phyloP scores from a whole-genome alignment of 2,797 vertebrate genomes.

The Chelmon rostratus region DNA sequence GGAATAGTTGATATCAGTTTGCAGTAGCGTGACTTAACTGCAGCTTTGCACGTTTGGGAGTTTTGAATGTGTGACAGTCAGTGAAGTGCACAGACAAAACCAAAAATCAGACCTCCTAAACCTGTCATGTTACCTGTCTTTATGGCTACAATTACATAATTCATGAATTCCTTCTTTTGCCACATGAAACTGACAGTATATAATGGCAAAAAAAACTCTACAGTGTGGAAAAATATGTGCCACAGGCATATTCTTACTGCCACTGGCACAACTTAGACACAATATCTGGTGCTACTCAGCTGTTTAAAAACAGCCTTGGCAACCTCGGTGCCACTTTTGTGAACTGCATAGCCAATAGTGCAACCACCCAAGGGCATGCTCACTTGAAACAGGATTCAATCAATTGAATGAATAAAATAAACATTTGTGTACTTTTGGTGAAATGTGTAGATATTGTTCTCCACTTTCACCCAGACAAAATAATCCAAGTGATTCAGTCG shows the following conservation, averaged over 20 bases:
- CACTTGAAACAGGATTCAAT: constrained; percentile 6
- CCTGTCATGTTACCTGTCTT: neutral
- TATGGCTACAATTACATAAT: neutral
- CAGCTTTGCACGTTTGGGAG: neutral
- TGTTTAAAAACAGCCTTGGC: constrained; percentile 24
- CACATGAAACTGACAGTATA: neutral
- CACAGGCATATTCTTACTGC: constrained; percentile 24
- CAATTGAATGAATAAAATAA: neutral
- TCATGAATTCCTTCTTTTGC: neutral
- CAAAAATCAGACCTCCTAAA: neutral
- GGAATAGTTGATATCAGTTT: neutral
- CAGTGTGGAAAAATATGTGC: constrained; percentile 1
- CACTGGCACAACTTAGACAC: neutral
- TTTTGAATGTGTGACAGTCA: neutral
- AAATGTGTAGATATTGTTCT: constrained; percentile 8
- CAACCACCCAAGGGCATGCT: constrained; percentile 12
- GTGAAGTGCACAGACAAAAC: constrained; percentile 1
- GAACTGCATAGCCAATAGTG: neutral
- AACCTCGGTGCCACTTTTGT: constrained; percentile 10
- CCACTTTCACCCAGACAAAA: neutral
- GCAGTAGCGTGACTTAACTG: neutral
- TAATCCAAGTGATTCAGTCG: neutral
- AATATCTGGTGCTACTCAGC: constrained; percentile 6
- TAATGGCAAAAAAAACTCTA: neutral
- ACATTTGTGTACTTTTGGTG: neutral